phyloP scores from a whole-genome alignment of 2,797 vertebrate species.

The Esox lucius region DNA sequence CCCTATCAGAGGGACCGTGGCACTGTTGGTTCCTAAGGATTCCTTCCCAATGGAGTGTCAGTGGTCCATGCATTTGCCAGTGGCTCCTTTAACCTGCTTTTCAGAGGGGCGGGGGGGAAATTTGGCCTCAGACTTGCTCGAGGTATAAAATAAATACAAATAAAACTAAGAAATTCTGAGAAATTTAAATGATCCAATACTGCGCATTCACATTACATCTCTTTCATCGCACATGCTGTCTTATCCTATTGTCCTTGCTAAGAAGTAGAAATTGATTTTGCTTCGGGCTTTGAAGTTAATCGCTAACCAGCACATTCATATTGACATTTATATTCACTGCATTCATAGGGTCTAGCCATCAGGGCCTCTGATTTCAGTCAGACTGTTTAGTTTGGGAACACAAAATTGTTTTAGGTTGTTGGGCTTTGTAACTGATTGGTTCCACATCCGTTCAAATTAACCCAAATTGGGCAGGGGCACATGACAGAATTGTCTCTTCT shows the following conservation, averaged over 20 bases:
- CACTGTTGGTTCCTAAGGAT: slow-evolving; percentile 49
- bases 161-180: slow-evolving; percentile 30
- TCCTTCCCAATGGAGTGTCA: slow-evolving; percentile 48
- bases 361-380: slow-evolving; percentile 30
- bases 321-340: slow-evolving; percentile 4
- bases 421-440: slow-evolving; percentile 58
- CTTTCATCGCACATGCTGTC: not conserved
- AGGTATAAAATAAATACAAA: slow-evolving; percentile 46
- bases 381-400: slow-evolving; percentile 46
- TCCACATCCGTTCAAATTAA: slow-evolving; percentile 61
- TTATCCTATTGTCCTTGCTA: slow-evolving; percentile 6
- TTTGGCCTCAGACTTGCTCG: slow-evolving; percentile 58
- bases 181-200: slow-evolving; percentile 37
- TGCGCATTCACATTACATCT: slow-evolving; percentile 13
- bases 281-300: slow-evolving; percentile 5
- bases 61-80: slow-evolving; percentile 50
- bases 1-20: slow-evolving; percentile 48
- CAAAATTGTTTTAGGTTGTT: slow-evolving; percentile 52
- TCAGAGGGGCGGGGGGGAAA: slow-evolving; percentile 45
- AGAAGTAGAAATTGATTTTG: slow-evolving; percentile 21
- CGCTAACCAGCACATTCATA: not conserved
- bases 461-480: slow-evolving; percentile 54
- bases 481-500: slow-evolving; percentile 48
- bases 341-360: slow-evolving; percentile 2
- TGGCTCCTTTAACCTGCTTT: slow-evolving; percentile 51